phyloP scores from a whole-genome alignment of 2,113 vertebrate species.

The Stigmatopora argus region DNA sequence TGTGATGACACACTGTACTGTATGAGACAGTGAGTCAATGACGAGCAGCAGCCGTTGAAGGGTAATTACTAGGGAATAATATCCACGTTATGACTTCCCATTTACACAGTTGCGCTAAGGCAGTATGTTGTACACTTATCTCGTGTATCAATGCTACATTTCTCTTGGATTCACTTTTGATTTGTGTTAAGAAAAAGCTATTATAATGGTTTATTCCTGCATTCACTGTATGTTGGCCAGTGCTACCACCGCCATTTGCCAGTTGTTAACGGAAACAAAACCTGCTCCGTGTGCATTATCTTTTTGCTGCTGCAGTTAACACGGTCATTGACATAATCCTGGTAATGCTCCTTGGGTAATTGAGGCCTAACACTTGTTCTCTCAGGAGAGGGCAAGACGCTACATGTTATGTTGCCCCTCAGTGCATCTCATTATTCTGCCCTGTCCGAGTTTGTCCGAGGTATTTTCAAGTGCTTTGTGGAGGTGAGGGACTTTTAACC shows the following conservation, averaged over 20 bases:
- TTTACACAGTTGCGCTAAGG: constrained; percentile 19
- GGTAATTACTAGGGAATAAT: constrained; percentile 32
- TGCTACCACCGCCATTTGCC: not conserved
- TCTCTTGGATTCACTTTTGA: not conserved
- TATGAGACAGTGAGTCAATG: constrained; percentile 9
- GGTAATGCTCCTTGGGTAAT: constrained; percentile 27
- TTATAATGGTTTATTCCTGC: not conserved
- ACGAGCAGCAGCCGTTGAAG: constrained; percentile 9
- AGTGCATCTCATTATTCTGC: constrained; percentile 26
- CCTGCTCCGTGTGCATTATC: constrained; percentile 9
- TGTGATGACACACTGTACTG: not conserved
- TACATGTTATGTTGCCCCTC: constrained; percentile 5
- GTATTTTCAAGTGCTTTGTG: constrained; percentile 13
- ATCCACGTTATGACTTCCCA: constrained; percentile 20
- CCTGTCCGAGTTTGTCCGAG: constrained; percentile 10
- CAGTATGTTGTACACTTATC: constrained; percentile 24
- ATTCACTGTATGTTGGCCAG: not conserved
- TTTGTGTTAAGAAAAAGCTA: constrained; percentile 17
- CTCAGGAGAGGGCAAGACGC: constrained; percentile 12
- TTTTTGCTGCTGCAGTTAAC: constrained; percentile 17
- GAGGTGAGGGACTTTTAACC: constrained; percentile 22
- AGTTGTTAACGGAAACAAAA: constrained; percentile 17
- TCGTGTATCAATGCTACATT: constrained; percentile 10
- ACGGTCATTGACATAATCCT: constrained; percentile 33
- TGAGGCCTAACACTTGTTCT: constrained; percentile 16